Evolutionary conservation across 2,888 invertebrate genomes (phyloP).

Genomic region (Lapara coniferarum): DNA sequence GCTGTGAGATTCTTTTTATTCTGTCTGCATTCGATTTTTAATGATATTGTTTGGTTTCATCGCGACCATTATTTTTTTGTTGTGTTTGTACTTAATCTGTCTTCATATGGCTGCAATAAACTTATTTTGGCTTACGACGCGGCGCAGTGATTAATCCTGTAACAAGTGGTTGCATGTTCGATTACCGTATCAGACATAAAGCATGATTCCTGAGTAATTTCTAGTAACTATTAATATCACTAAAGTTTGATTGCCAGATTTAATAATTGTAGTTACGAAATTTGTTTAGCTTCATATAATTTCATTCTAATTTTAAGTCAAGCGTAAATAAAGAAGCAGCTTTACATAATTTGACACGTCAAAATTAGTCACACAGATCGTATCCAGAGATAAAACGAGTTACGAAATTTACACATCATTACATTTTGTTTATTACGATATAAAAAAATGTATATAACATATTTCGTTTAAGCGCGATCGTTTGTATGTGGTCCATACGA

Average conservation of each 20-base stretch:
- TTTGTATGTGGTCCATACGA: slow-evolving; percentile 31
- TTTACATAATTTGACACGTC: background rate
- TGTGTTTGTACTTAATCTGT: background rate
- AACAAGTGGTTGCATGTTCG: background rate
- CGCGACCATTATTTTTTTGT: too few relatives aligned
- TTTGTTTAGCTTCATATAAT: background rate
- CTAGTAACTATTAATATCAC: too few relatives aligned
- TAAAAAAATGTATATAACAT: slow-evolving; percentile 1
- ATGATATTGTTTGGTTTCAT: background rate
- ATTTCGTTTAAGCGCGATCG: background rate
- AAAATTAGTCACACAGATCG: slow-evolving; percentile 8
- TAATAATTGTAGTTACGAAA: too few relatives aligned
- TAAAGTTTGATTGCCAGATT: too few relatives aligned
- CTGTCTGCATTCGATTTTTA: background rate
- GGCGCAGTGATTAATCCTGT: background rate
- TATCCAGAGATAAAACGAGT: background rate
- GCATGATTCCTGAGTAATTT: too few relatives aligned
- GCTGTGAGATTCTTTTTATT: background rate
- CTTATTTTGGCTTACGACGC: background rate
- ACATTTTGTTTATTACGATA: slow-evolving; percentile 4
- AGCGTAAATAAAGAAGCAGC: background rate
- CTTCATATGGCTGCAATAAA: background rate
- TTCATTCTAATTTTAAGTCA: background rate
- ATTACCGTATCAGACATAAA: background rate
- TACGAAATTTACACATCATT: background rate